These are phyloP conservation scores for Kryphioiulus occultus DNA, from an alignment of 2,888 invertebrate genomes.

Conservation along the genomic window DNA sequence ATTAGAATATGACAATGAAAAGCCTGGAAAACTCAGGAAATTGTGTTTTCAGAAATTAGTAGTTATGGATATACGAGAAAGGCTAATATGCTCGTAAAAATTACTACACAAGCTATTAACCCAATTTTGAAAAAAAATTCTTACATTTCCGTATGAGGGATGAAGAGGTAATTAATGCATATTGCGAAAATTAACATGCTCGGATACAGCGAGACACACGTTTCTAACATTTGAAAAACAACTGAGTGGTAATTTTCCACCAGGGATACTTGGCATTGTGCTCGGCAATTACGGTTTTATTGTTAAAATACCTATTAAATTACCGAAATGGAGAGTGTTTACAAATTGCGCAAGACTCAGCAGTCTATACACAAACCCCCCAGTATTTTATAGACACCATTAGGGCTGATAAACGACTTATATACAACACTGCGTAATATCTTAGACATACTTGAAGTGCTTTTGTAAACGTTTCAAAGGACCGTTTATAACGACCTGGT, in stretches of 20 bases:
- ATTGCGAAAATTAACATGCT: no score
- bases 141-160: no score
- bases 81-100: no score
- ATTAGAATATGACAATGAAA: no score
- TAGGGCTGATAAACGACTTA: slow-evolving; percentile 13
- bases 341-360: not conserved
- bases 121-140: no score
- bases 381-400: not conserved
- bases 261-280: not conserved
- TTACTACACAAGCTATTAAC: no score
- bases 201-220: no score
- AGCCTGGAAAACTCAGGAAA: no score
- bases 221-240: not conserved
- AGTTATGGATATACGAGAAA: no score
- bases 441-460: slow-evolving; percentile 17
- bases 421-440: not conserved
- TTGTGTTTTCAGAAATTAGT: no score
- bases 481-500: not conserved
- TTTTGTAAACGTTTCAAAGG: slow-evolving; percentile 17
- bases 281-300: not conserved
- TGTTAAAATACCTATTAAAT: slow-evolving; percentile 4
- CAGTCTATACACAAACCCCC: not conserved
- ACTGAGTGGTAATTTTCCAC: not conserved
- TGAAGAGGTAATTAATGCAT: no score
- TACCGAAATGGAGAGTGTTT: not conserved